phyloP scores from a whole-genome alignment of 2,113 vertebrate genomes.

The Shinisaurus crocodilurus region DNA sequence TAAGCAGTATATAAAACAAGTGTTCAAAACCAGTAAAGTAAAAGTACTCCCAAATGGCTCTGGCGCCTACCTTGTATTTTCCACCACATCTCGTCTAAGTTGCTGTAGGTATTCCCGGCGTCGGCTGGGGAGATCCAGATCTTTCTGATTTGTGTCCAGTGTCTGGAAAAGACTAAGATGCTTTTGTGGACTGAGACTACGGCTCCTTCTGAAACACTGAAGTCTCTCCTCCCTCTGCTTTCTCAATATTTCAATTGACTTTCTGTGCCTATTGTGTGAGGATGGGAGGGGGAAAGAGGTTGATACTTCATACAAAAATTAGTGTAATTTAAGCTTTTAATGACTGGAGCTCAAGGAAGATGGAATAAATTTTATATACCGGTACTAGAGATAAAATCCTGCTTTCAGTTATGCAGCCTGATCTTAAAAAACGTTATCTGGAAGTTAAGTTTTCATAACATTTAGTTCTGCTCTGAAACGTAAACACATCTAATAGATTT shows the following conservation, averaged over 20 bases:
- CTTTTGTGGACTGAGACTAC: slow-evolving; percentile 88
- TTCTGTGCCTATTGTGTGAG: slow-evolving; percentile 80
- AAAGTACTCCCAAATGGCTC: neutral
- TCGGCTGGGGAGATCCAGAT: slow-evolving; percentile 77
- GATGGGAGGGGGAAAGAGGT: accelerated
- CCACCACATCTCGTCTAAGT: slow-evolving; percentile 84
- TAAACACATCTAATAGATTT: neutral
- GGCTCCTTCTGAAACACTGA: slow-evolving; percentile 79
- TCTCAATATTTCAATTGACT: slow-evolving; percentile 81
- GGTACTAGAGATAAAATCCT: no score
- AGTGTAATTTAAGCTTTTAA: neutral
- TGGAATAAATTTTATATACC: slow-evolving; percentile 26
- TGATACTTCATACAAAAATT: neutral
- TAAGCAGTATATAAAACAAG: accelerated
- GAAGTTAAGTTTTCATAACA: neutral
- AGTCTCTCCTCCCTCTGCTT: slow-evolving; percentile 83
- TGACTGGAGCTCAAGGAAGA: neutral
- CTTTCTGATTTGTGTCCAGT: slow-evolving; percentile 57
- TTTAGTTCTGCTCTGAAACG: neutral
- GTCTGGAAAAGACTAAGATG: slow-evolving; percentile 64
- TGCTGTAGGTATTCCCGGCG: slow-evolving; percentile 84
- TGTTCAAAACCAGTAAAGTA: neutral
- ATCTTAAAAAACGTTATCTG: neutral
- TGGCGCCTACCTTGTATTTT: slow-evolving; percentile 81
- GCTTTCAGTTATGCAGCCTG: neutral